Base-by-base conservation (phyloP, 2,797 vertebrate species). In the Sebastes trivittatus region DNA sequence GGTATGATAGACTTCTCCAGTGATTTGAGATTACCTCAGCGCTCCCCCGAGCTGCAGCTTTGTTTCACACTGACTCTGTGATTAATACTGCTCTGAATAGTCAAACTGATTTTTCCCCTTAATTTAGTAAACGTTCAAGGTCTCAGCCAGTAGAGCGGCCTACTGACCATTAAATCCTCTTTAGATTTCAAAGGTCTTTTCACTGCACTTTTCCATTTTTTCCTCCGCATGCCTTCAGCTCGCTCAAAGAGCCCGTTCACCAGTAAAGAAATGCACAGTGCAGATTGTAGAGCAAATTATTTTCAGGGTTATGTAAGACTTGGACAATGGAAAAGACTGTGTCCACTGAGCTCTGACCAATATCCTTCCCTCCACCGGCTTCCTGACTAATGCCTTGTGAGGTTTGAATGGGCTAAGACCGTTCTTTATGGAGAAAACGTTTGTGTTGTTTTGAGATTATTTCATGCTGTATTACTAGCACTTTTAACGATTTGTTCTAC, bases 251-350 rank as follows among this genome's bases (percentile, higher is more conserved):
- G 62, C 22, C 64, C 16, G 54, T 78, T 88, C 81, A 82, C 27
- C 52, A 82, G 72, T 80, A 81, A 84, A 81, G 82, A 79, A 83
- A 81, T 84, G 80, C 75, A 77, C 60, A 81, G 73, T 52, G 67
- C 79, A 86, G 60, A 87, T 85, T 66, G 59, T 77, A 64, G 74
- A 84, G 79, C 73, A 83, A 88, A 89, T 82, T 58, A 78, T 87
- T 88, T 83, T 69, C 49, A 38, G 64, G 66, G 70, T 92, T 93
- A 88, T 80, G 80, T 84, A 90, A 91, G 77, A 82, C 76, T 83
- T 63, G 80, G 79, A 92, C 88, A 86, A 88, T 91, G 88, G 89
- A 91, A 92, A 90, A 82, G 81, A 83, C 88, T 86, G 78, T 83
- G 82, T 92, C 82, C 87, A 76, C 81, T 81, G 81, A 88, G 88